Percentiles rank a stretch among this genome's conserved stretches.
Conservation (phyloP, 2,113 vertebrate genomes). For the Calyptommatus sinebrachiatus region DNA sequence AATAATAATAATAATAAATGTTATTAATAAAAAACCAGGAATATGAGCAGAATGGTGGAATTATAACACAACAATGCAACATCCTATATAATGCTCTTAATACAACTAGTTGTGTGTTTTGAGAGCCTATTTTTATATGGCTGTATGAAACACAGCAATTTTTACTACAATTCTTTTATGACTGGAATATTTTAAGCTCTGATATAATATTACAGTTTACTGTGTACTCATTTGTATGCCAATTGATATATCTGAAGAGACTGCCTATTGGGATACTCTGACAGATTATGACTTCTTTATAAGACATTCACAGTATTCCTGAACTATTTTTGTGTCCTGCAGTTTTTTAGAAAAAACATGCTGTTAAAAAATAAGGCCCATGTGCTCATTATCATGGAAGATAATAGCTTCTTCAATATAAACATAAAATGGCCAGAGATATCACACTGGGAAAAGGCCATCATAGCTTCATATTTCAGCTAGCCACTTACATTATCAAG, state of each 20-base stretch:
- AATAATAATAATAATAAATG: too few relatives aligned
- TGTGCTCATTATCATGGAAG: neutral
- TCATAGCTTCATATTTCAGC: neutral
- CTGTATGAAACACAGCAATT: slow-evolving; percentile 12
- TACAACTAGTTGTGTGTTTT: slow-evolving; percentile 25
- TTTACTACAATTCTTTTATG: neutral
- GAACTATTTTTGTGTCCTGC: neutral
- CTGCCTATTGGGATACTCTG: neutral
- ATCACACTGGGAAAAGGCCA: neutral
- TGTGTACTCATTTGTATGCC: neutral
- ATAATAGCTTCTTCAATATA: neutral
- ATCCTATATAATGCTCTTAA: slow-evolving; percentile 39
- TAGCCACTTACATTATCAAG: neutral
- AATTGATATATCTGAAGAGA: too few relatives aligned
- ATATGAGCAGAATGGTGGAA: neutral
- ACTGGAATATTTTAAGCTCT: slow-evolving; percentile 18
- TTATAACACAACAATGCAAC: neutral
- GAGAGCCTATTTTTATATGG: slow-evolving; percentile 36
- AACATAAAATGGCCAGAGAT: too few relatives aligned
- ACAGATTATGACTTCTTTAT: neutral
- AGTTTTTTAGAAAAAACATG: neutral
- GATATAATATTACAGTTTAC: neutral
- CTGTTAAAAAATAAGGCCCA: neutral
- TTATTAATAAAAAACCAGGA: too few relatives aligned
- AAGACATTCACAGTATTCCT: neutral